Percentiles rank a stretch among this genome's conserved stretches.
Evolutionary conservation across 2,888 invertebrate species (phyloP).

Genomic region (Eremobia ochroleuca): DNA sequence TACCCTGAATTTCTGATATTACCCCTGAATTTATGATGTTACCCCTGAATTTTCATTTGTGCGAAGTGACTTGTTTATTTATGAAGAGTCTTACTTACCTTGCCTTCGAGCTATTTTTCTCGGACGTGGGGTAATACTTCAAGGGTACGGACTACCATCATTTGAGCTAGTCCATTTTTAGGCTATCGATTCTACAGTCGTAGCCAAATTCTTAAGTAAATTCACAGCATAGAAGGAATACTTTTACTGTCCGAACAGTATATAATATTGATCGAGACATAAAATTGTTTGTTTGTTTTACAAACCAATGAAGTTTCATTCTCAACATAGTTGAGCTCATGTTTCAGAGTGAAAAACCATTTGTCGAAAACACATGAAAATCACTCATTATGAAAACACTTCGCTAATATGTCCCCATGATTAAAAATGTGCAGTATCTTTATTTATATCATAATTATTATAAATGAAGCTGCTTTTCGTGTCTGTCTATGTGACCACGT

Average conservation of each 20-base stretch:
- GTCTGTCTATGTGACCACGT: background rate
- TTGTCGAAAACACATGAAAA: background rate
- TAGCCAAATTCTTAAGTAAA: conserved; percentile 47
- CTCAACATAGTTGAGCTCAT: background rate
- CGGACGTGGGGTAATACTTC: conserved; percentile 29
- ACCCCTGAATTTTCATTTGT: conserved; percentile 60
- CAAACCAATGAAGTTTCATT: background rate
- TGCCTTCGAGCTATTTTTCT: conserved; percentile 39
- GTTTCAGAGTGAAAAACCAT: background rate
- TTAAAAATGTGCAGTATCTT: background rate
- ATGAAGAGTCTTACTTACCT: conserved; percentile 48
- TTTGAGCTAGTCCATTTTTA: conserved; percentile 26
- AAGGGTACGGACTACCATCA: background rate
- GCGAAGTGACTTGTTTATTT: conserved; percentile 58
- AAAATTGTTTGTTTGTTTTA: conserved; percentile 12
- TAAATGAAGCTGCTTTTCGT: too few relatives aligned
- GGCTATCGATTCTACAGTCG: conserved; percentile 35
- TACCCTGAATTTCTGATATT: conserved; percentile 43
- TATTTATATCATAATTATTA: background rate
- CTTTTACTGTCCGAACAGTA: background rate
- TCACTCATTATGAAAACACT: too few relatives aligned
- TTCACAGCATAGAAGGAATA: conserved; percentile 22
- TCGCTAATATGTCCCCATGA: background rate
- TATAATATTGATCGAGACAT: background rate
- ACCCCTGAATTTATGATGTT: conserved; percentile 25